Conservation (phyloP, 1,140 invertebrate species). For the Asobara japonica region DNA sequence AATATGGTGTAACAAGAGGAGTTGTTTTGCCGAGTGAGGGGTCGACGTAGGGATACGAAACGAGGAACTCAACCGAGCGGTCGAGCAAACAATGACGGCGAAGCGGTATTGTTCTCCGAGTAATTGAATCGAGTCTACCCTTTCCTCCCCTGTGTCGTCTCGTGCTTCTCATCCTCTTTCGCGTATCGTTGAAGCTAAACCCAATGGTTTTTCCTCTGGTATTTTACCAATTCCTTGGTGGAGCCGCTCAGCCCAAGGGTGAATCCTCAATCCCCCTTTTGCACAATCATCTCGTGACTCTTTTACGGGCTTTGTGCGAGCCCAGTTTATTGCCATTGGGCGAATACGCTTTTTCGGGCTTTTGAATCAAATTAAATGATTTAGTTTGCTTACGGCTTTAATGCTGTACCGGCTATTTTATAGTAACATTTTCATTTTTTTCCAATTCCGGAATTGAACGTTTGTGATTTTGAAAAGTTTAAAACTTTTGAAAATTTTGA, state of each 20-base stretch:
- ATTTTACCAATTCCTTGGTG: conserved; percentile 12
- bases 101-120: conserved; percentile 64
- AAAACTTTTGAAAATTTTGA: no score
- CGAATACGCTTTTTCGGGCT: no score
- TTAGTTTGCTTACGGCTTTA: no score
- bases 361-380: no score
- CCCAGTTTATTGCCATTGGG: not conserved
- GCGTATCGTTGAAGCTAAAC: conserved; percentile 24
- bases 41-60: conserved; percentile 25
- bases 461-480: no score
- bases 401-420: no score
- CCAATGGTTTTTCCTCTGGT: conserved; percentile 15
- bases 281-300: not conserved
- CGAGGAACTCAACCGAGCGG: conserved; percentile 55
- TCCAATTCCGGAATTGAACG: no score
- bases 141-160: conserved; percentile 39
- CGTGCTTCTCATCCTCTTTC: conserved; percentile 33
- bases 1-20: conserved; percentile 57
- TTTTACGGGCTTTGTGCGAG: not conserved
- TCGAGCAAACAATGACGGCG: conserved; percentile 62
- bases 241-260: not conserved
- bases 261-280: not conserved
- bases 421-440: no score
- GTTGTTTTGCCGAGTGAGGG: conserved; percentile 28
- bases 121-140: conserved; percentile 63